Evolutionary conservation across 2,797 vertebrate species (phyloP).

Genomic region (Bryconaethiops microstoma): DNA sequence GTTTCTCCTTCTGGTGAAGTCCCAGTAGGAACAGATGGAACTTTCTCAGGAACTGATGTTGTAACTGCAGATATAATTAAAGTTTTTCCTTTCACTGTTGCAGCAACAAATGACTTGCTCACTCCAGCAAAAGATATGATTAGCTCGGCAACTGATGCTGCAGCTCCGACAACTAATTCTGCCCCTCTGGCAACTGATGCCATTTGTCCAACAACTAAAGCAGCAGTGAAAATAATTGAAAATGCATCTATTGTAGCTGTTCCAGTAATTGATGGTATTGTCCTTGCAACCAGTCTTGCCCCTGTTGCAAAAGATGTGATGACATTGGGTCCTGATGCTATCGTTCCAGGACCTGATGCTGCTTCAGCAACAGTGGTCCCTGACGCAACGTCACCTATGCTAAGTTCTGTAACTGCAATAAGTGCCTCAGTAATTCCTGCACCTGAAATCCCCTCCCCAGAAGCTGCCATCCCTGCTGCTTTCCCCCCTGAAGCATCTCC

Average conservation of each 20-base stretch:
- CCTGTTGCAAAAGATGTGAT: constrained; percentile 34
- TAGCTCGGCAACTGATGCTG: constrained; percentile 30
- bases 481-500: constrained; percentile 19
- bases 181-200: constrained; percentile 28
- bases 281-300: constrained; percentile 22
- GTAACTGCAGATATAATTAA: constrained; percentile 18
- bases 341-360: constrained; percentile 8
- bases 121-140: constrained; percentile 31
- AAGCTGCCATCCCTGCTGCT: constrained; percentile 27
- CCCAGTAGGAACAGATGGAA: constrained; percentile 5
- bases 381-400: constrained; percentile 54
- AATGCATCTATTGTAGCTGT: constrained; percentile 24
- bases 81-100: constrained; percentile 22
- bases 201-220: constrained; percentile 17
- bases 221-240: constrained; percentile 8
- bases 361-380: constrained; percentile 36
- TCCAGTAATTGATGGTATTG: constrained; percentile 17
- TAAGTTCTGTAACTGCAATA: constrained; percentile 39
- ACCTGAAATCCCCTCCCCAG: constrained; percentile 13
- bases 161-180: constrained; percentile 23
- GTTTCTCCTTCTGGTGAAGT: constrained; percentile 17
- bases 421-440: constrained; percentile 6
- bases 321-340: constrained; percentile 35
- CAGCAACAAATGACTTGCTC: not conserved
- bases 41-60: constrained; percentile 21